Conservation (phyloP, 1,140 invertebrate genomes). For the Phthorimaea operculella region DNA sequence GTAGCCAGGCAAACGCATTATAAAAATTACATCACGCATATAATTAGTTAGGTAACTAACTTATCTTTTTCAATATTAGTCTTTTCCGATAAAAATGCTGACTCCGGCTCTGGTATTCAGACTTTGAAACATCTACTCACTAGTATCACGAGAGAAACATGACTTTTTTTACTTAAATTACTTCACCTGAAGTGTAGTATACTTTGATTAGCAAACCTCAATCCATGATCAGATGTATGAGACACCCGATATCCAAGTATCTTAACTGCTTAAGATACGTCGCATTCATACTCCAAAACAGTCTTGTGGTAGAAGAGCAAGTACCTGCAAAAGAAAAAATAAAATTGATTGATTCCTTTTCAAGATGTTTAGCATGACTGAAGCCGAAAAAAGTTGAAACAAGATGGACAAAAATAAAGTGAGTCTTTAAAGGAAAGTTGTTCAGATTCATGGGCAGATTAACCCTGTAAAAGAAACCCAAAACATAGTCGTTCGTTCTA, state of each 20-base stretch:
- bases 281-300: slow-evolving; percentile 81
- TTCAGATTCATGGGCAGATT: too few species aligned
- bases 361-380: too few species aligned
- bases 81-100: background rate
- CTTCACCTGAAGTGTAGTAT: slow-evolving; percentile 2
- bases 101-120: slow-evolving; percentile 5
- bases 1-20: background rate
- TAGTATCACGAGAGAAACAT: slow-evolving; percentile 53
- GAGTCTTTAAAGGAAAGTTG: too few species aligned
- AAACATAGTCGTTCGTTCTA: too few species aligned
- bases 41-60: slow-evolving; percentile 8
- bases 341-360: too few species aligned
- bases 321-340: slow-evolving; percentile 73
- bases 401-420: too few species aligned
- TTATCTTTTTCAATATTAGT: background rate
- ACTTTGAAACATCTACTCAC: slow-evolving; percentile 34
- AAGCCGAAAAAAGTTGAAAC: too few species aligned
- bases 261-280: slow-evolving; percentile 31
- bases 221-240: background rate
- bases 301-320: slow-evolving; percentile 94
- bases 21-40: background rate
- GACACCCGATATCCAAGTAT: background rate
- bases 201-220: background rate
- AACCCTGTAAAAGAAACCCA: too few species aligned
- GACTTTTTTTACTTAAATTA: slow-evolving; percentile 21